Evolutionary conservation across 2,113 vertebrate genomes (phyloP), one percentile per base, ranked within the genome.

Genomic region (Xiphophorus couchianus): DNA sequence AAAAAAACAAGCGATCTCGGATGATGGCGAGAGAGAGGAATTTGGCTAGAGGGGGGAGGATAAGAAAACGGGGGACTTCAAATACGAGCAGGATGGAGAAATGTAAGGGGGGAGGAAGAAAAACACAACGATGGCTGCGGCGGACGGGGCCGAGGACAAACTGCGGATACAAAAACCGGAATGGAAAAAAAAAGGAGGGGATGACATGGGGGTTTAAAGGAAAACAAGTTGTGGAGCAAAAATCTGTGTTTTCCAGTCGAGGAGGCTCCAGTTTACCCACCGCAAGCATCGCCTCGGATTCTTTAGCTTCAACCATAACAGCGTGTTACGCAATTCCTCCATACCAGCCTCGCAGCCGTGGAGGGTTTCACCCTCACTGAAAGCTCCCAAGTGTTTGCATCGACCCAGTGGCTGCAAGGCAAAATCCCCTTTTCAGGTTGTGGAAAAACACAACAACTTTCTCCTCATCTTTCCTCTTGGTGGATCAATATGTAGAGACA

Each of bases 241-340:
- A 39, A 67, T 12, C 61, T 70, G 72, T 88, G 77, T 85, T 88
- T 90, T 86, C 78, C 82, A 84, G 79, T 73, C 77, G 37, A 67
- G 69, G 64, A 85, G 85, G 81, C 88, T 89, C 82, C 78, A 81
- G 73, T 82, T 78, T 81, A 80, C 82, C 74, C 83, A 88, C 88
- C 90, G 22, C 89, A 85, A 68, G 72, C 77, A 81, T 88, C 2
- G 60, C 80, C 73, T 82, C 76, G 58, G 86, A 89, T 87, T 91
- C 86, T 74, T 91, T 75, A 4, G 62, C 80, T 69, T 85, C 31
- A 48, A 71, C 77, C 78, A 81, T 64, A 76, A 82, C 83, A 72
- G 75, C 27, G 3, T 72, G 89, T 91, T 90, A 84, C 67, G 44
- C 79, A 89, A 86, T 48, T n/a, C 0, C 62, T 68, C 71, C 73